phyloP scores from a whole-genome alignment of 2,113 vertebrate genomes.

The Pampusana beccarii region DNA sequence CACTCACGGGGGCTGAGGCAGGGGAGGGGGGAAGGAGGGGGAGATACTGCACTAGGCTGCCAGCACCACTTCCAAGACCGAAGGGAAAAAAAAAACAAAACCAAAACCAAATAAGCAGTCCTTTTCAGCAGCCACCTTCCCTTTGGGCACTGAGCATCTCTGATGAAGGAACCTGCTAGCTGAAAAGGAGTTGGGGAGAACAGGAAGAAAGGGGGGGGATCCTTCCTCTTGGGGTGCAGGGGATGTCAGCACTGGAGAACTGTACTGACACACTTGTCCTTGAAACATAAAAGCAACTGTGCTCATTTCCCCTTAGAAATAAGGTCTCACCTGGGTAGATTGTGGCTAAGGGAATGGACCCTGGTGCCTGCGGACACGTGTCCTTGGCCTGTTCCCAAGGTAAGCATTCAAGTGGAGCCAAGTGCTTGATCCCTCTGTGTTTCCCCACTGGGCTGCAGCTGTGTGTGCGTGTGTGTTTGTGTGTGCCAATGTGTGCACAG shows the following conservation, averaged over 20 bases:
- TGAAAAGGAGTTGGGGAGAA: background rate
- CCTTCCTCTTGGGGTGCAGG: background rate
- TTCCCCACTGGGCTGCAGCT: background rate
- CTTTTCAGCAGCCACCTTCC: background rate
- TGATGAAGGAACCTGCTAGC: background rate
- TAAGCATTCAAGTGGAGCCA: background rate
- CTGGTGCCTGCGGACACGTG: background rate
- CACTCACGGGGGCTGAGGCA: background rate
- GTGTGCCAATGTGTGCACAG: background rate
- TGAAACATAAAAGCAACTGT: background rate
- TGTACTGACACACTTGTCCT: fast-evolving
- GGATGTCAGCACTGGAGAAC: background rate
- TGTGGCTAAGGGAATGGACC: background rate
- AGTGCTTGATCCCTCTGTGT: background rate
- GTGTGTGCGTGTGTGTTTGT: background rate
- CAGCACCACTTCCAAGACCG: background rate
- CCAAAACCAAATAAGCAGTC: background rate
- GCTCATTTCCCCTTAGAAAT: background rate
- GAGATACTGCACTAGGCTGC: background rate
- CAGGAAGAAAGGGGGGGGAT: background rate
- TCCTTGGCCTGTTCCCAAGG: slow-evolving; percentile 1
- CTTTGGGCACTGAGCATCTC: background rate
- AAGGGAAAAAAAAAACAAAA: background rate
- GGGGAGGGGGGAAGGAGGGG: background rate
- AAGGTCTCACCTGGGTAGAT: background rate